Conservation (phyloP, 2,888 invertebrate species). For the Iselma pallidipennis region DNA sequence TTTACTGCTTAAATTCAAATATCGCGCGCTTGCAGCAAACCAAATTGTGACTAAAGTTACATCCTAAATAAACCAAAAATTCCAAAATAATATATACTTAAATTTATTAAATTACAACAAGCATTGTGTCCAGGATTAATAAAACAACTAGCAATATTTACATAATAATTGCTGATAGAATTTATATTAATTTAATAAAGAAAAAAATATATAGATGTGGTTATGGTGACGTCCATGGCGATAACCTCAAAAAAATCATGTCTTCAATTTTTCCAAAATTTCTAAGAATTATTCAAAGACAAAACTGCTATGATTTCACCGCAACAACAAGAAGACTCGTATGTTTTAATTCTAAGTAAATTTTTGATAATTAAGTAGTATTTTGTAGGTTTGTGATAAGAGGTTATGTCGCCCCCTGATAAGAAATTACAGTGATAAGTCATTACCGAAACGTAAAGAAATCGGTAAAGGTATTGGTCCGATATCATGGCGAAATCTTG, state of each 20-base stretch:
- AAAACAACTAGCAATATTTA: too few relatives aligned
- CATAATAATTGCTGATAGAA: too few relatives aligned
- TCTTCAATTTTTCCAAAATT: conserved; percentile 6
- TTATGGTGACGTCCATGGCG: not conserved
- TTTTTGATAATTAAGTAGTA: not conserved
- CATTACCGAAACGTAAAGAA: conserved; percentile 17
- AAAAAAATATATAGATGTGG: not conserved
- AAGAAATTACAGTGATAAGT: conserved; percentile 23
- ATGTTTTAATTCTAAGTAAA: not conserved
- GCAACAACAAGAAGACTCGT: not conserved
- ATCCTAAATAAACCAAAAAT: too few relatives aligned
- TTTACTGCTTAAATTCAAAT: not conserved
- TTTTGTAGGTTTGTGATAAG: not conserved
- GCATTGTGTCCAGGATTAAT: too few relatives aligned
- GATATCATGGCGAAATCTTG: conserved; percentile 82
- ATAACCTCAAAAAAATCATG: conserved; percentile 16
- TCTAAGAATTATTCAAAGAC: not conserved
- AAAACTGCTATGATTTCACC: not conserved
- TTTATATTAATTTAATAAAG: too few relatives aligned
- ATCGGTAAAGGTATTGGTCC: conserved; percentile 60
- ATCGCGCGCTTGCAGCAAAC: not conserved
- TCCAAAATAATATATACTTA: too few relatives aligned
- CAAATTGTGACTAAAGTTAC: not conserved
- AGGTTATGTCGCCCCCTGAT: not conserved
- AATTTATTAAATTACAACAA: too few relatives aligned